These are phyloP conservation scores for Atrichornis clamosus DNA, from an alignment of 2,113 vertebrate species.

Conservation along the genomic window DNA sequence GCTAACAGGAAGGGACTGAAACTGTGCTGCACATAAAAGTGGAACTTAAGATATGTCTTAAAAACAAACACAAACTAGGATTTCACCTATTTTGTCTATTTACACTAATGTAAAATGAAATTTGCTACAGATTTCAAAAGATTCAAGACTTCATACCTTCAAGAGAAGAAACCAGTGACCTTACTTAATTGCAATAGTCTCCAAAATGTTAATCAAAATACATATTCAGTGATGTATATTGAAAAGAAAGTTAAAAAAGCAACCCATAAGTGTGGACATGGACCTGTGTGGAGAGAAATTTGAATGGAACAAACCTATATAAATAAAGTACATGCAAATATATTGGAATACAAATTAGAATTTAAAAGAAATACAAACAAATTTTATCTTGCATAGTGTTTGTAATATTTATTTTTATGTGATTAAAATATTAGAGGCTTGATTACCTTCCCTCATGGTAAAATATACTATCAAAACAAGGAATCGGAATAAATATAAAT, in stretches of 20 bases:
- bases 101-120: neutral
- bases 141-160: neutral
- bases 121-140: neutral
- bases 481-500: neutral
- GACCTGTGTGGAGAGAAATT: neutral
- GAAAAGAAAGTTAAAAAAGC: neutral
- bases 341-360: neutral
- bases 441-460: neutral
- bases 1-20: neutral
- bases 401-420: neutral
- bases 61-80: neutral
- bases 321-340: neutral
- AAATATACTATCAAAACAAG: neutral
- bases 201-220: neutral
- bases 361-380: neutral
- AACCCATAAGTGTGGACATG: accelerated
- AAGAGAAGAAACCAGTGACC: neutral
- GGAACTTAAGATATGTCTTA: neutral
- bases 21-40: neutral
- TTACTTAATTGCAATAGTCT: neutral
- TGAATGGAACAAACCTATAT: neutral
- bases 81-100: neutral
- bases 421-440: neutral
- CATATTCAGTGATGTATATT: neutral
- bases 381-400: neutral